Base-by-base conservation (phyloP, 2,113 vertebrate genomes). In the Andinoacara biseriatus region DNA sequence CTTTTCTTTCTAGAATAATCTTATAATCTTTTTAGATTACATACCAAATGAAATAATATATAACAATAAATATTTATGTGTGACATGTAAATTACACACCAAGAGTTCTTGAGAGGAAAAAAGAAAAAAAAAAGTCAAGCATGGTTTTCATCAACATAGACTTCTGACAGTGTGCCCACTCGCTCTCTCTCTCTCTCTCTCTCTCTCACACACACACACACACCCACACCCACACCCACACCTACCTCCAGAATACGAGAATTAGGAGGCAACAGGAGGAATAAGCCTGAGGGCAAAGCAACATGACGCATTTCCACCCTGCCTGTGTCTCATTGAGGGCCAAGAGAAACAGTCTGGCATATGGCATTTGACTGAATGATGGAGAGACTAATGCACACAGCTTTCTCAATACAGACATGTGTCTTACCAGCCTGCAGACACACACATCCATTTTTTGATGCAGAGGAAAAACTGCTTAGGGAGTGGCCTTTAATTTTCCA, bases 261-360 rank as follows among this genome's bases (percentile, higher is more conserved):
- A 80, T 58, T 54, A 57, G 56, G 76, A 82, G 74, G 63, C 84
- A 84, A 81, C 77, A 58, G 46, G 84, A 84, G 82, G 38, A 90
- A 85, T 57, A 77, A 54, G 83, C 84, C 78, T 65, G 57, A 86
- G 83, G 86, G 86, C 54, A 82, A 74, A 89, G 78, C 84, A 74
- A 65, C 35, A 31, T 83, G 86, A 88, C 81, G 40, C 20, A 80
- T 87, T 93, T 91, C 89, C 85, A 92, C 63, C 62, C 88, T 84
- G 83, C 87, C 86, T 31, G 26, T 62, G 74, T 93, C 78, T 86
- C 78, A 59, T 38, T 79, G n/a, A 87, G 80, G 54, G 93, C 94
- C 94, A 94, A 94, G 72, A 91, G 67, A 90, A 94, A 94, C 90
- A 94, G 75, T 91, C 92, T 91, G 94, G 82, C 75, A 85, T 76